Conservation (phyloP, 35 echinoderm and acorn worm genomes). For the Ophiothrix spiculata region DNA sequence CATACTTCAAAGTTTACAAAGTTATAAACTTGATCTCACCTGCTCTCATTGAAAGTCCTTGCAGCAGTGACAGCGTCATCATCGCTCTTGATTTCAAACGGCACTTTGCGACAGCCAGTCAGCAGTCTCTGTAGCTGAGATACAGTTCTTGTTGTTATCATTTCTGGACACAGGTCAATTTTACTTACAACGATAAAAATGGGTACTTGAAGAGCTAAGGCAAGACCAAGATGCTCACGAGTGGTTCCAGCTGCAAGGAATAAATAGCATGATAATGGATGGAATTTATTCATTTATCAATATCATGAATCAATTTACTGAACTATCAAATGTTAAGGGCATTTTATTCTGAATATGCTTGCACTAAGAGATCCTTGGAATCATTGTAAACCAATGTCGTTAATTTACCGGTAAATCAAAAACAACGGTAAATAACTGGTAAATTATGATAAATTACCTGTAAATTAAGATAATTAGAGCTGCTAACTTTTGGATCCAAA, state of each 20-base stretch:
- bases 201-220: conserved; percentile 84
- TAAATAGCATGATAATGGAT: background rate
- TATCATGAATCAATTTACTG: too few species aligned
- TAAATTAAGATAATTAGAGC: too few species aligned
- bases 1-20: too few species aligned
- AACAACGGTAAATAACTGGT: too few species aligned
- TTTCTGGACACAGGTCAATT: conserved; percentile 68
- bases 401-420: too few species aligned
- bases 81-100: conserved; percentile 52
- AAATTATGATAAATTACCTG: too few species aligned
- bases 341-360: too few species aligned
- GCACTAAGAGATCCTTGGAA: too few species aligned
- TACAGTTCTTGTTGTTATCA: conserved; percentile 40
- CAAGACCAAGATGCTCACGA: conserved; percentile 86
- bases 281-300: too few species aligned
- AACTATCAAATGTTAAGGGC: too few species aligned
- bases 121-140: conserved; percentile 57
- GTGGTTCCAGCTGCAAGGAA: conserved; percentile 68
- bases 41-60: conserved; percentile 54
- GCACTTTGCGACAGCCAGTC: conserved; percentile 77
- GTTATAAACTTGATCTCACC: conserved; percentile 49
- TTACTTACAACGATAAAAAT: conserved; percentile 94
- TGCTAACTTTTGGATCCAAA: too few species aligned
- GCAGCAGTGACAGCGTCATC: conserved; percentile 91
- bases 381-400: too few species aligned